Base-by-base conservation (phyloP, 2,888 invertebrate genomes). In the Epirrhoe tristata region DNA sequence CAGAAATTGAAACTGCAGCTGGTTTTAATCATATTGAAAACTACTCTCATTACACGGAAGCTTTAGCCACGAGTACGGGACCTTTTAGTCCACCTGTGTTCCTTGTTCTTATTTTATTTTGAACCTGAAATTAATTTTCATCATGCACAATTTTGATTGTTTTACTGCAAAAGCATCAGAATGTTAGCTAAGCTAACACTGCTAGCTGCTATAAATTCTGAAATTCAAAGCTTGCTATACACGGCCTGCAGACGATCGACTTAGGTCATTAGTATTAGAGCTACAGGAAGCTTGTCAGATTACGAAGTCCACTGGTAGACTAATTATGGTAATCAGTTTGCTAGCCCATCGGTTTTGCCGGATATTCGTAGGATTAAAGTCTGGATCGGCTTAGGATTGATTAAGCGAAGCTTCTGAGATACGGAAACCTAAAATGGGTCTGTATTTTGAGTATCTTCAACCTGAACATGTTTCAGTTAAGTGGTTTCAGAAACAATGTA, bases 261-360 rank as follows among this genome's bases (percentile, higher is more conserved):
- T 72, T 32, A 69, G 54, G 52, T 55, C 56, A 68, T 69, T 68
- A 63, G 61, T 61, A 52, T 61, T 58, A 59, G 60, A 63, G 58
- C 43, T 56, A 59, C 62, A 31, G 12, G 50, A 50, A 60, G 60
- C 63, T 60, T 58, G 67, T 57, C 60, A 70, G 70, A 66, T 70
- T 67, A 63, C 67, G 32, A 50, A 70, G 71, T 67, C 61, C 51
- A 64, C 62, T 66, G 48, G 63, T 52, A 63, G 63, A 69, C 69
- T 71, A 69, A 71, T 70, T 71, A 73, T 73, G 73, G 64, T 69
- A 75, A 72, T 74, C 73, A 73, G 69, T 71, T 62, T 70, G 70
- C 67, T 65, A 48, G 53, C 24, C 64, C 59, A 71, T 71, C 71
- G 70, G 56, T 53, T 61, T 12, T 63, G 46, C 66, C 36, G 69